These are phyloP conservation scores for Rhagoletis zephyria DNA, from an alignment of 1,140 invertebrate species.

Conservation along the genomic window DNA sequence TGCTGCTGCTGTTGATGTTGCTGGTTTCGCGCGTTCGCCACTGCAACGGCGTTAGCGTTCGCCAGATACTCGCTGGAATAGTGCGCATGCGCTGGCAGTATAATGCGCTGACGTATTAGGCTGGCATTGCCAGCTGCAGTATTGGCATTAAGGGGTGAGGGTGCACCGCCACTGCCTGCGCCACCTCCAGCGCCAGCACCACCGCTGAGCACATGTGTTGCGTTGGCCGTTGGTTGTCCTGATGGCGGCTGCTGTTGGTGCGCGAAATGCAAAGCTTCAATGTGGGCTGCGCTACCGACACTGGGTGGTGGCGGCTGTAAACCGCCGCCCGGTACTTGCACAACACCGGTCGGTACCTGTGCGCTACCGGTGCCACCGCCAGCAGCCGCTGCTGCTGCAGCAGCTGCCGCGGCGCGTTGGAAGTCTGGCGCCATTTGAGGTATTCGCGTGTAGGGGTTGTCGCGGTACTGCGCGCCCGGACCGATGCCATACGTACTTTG, in stretches of 20 bases:
- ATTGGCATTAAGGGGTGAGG: slow-evolving; percentile 52
- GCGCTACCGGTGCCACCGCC: not conserved
- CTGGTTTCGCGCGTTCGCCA: slow-evolving; percentile 48
- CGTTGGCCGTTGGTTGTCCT: slow-evolving; percentile 57
- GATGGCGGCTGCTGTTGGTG: slow-evolving; percentile 59
- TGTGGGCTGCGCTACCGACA: slow-evolving; percentile 57
- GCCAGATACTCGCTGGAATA: slow-evolving; percentile 68
- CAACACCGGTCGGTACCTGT: slow-evolving; percentile 39
- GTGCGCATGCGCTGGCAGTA: slow-evolving; percentile 61
- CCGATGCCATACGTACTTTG: slow-evolving; percentile 62
- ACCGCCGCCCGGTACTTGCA: slow-evolving; percentile 48
- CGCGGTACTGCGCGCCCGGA: slow-evolving; percentile 66
- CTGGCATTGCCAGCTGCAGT: slow-evolving; percentile 51
- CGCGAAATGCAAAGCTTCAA: slow-evolving; percentile 67
- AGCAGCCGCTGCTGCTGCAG: slow-evolving; percentile 36
- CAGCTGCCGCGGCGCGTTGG: slow-evolving; percentile 62
- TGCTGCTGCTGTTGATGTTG: slow-evolving; percentile 51
- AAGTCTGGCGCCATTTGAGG: slow-evolving; percentile 66
- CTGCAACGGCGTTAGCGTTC: slow-evolving; percentile 62
- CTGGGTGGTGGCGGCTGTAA: slow-evolving; percentile 35
- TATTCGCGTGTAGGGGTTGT: slow-evolving; percentile 69
- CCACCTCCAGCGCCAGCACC: slow-evolving; percentile 57
- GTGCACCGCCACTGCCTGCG: slow-evolving; percentile 51
- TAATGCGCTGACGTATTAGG: slow-evolving; percentile 61
- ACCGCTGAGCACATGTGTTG: slow-evolving; percentile 58